Conservation (phyloP, 2,888 invertebrate species). For the Latrodectus elegans region DNA sequence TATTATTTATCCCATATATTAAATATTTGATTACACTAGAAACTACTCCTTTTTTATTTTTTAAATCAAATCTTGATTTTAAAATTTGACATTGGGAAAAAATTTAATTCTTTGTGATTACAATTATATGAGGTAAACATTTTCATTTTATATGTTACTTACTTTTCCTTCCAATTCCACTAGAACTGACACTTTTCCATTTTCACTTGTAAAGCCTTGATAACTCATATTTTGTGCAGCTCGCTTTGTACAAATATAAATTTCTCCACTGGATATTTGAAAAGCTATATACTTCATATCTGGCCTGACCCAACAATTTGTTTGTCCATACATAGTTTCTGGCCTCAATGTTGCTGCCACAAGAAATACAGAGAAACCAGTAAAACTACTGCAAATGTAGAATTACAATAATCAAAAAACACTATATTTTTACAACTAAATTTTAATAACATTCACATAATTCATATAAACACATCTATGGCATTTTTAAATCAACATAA, state of each 20-base stretch:
- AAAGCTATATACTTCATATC: slow-evolving; percentile 95
- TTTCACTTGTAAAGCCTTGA: slow-evolving; percentile 89
- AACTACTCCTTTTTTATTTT: too few species aligned
- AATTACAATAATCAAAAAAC: neutral
- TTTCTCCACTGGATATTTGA: slow-evolving; percentile 82
- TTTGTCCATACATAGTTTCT: slow-evolving; percentile 99
- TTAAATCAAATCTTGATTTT: too few species aligned
- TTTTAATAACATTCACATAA: neutral
- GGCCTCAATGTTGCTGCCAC: slow-evolving; percentile 98
- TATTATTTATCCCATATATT: too few species aligned
- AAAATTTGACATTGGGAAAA: too few species aligned
- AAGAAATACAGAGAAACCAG: slow-evolving; percentile 82
- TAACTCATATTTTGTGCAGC: slow-evolving; percentile 96
- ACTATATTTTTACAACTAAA: neutral
- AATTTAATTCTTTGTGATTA: too few species aligned
- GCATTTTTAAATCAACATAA: too few species aligned
- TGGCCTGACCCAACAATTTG: slow-evolving; percentile 98
- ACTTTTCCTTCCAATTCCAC: slow-evolving; percentile 76
- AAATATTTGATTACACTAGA: too few species aligned
- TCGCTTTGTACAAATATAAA: slow-evolving; percentile 90
- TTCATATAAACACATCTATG: neutral
- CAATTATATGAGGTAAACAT: too few species aligned
- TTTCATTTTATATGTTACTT: neutral
- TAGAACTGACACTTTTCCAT: slow-evolving; percentile 85
- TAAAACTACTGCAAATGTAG: slow-evolving; percentile 77